Conservation (phyloP, 23 tunicate genomes). For the Aplidium turbinatum region DNA sequence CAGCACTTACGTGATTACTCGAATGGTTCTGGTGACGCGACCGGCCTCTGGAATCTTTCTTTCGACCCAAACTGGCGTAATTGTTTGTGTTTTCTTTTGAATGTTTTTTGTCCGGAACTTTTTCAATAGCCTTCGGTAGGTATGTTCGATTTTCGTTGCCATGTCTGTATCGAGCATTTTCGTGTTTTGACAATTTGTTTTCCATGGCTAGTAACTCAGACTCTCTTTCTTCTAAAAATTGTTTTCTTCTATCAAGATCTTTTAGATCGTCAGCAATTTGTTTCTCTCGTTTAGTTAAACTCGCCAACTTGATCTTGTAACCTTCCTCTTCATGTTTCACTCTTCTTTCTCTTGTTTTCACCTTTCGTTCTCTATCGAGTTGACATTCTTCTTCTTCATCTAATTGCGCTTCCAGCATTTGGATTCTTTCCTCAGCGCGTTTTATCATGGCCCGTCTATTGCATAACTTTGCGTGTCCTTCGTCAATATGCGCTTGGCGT, state of each 20-base stretch:
- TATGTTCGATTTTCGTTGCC: conserved; percentile 26
- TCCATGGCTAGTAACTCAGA: conserved; percentile 44
- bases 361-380: conserved; percentile 65
- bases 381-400: conserved; percentile 82
- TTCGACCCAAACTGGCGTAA: no score
- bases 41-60: no score
- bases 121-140: not conserved
- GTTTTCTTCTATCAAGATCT: conserved; percentile 52
- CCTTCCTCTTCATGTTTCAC: conserved; percentile 84
- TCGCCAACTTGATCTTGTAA: conserved; percentile 60
- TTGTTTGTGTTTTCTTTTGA: not conserved
- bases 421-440: conserved; percentile 61
- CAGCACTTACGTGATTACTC: no score
- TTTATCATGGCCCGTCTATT: conserved; percentile 62
- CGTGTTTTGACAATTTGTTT: conserved; percentile 36
- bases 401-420: conserved; percentile 50
- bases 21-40: no score
- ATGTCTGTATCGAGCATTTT: not conserved
- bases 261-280: conserved; percentile 38
- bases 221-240: conserved; percentile 75
- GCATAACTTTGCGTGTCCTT: conserved; percentile 88
- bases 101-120: not conserved
- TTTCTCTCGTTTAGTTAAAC: conserved; percentile 57
- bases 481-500: conserved; percentile 82
- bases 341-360: conserved; percentile 73